Evolutionary conservation across 2,113 vertebrate species (phyloP).

Genomic region (Ibidorhyncha struthersii): DNA sequence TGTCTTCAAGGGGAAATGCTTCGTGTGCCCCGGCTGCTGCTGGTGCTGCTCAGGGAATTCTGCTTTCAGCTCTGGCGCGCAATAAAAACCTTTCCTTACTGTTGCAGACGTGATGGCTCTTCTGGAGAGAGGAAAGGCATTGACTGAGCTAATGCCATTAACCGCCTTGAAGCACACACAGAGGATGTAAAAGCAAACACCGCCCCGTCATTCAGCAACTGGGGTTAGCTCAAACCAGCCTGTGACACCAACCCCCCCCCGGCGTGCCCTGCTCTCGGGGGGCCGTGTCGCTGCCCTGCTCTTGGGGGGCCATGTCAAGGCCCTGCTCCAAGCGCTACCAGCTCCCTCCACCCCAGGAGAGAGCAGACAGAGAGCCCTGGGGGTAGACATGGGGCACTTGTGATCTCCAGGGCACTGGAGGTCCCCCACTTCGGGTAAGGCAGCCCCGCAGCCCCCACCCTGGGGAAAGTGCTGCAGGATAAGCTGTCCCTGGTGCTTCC

Average conservation of each 20-base stretch:
- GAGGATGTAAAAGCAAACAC: background rate
- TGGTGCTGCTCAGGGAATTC: background rate
- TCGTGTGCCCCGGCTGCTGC: background rate
- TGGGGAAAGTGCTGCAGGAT: background rate
- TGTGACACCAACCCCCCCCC: rapidly evolving
- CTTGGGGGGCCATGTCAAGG: rapidly evolving
- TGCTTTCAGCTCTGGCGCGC: background rate
- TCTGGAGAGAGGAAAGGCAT: constrained; percentile 11
- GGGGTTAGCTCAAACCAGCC: background rate
- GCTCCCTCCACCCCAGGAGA: background rate
- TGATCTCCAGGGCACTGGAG: background rate
- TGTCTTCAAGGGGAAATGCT: constrained; percentile 5
- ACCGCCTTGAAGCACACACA: background rate
- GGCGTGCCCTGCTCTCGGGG: rapidly evolving
- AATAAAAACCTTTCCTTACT: background rate
- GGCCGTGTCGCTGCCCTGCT: background rate
- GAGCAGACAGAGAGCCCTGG: background rate
- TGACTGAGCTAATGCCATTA: constrained; percentile 7
- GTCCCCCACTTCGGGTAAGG: rapidly evolving
- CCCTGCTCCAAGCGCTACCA: no score
- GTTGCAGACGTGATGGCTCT: background rate
- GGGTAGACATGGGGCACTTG: rapidly evolving
- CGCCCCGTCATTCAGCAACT: background rate
- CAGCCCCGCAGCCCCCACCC: background rate
- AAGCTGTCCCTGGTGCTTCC: background rate